These are phyloP conservation scores for Salvelinus fontinalis DNA, from an alignment of 2,113 vertebrate genomes.

Conservation along the genomic window DNA sequence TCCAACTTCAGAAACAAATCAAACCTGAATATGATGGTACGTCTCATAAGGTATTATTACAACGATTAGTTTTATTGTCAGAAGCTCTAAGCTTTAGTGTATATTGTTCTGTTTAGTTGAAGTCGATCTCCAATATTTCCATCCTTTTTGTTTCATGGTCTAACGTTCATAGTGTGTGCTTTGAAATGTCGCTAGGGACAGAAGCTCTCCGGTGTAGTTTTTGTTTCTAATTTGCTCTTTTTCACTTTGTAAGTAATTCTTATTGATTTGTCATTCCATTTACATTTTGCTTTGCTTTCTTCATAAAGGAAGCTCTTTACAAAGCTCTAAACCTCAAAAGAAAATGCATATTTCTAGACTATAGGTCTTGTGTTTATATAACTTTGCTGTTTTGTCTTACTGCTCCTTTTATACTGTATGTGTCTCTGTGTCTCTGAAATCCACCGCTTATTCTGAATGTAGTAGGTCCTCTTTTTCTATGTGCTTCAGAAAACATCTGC, in stretches of 20 bases:
- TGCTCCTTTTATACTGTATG: constrained; percentile 31
- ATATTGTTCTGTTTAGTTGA: not conserved
- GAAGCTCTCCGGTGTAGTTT: constrained; percentile 44
- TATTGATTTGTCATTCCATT: constrained; percentile 25
- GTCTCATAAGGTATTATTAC: too few species aligned
- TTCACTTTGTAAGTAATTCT: constrained; percentile 4
- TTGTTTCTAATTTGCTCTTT: constrained; percentile 26
- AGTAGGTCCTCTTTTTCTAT: constrained; percentile 39
- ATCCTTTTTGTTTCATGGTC: constrained; percentile 62
- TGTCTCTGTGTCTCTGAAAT: constrained; percentile 35
- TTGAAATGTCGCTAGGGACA: constrained; percentile 52
- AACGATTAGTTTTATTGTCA: too few species aligned
- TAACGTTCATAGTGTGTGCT: constrained; percentile 71
- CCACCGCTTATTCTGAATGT: constrained; percentile 30
- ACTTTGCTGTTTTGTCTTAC: constrained; percentile 37
- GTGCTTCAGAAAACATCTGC: constrained; percentile 22
- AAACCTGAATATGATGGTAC: too few species aligned
- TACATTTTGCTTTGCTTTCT: constrained; percentile 8
- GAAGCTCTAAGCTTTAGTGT: too few species aligned
- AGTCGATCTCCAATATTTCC: constrained; percentile 53
- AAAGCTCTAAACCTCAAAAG: not conserved
- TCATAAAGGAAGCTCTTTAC: not conserved
- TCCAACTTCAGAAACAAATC: too few species aligned
- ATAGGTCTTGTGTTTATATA: not conserved
- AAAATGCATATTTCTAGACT: not conserved